Evolutionary conservation across 1,140 invertebrate species (phyloP).

Genomic region (Copidosoma floridanum): DNA sequence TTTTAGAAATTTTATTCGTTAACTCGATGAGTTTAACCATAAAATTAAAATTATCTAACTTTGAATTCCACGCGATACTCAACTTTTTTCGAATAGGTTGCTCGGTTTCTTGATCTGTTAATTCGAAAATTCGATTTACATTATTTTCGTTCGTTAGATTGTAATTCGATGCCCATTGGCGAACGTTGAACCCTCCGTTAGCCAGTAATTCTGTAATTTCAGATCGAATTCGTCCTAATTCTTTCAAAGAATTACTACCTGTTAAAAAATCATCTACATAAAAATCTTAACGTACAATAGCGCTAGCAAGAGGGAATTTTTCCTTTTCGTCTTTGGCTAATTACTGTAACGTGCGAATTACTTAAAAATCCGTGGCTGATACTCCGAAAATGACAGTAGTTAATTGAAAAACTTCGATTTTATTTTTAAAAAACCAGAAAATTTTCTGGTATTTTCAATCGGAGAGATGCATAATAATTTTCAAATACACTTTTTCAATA

Average conservation of each 20-base stretch:
- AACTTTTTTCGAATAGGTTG: background rate
- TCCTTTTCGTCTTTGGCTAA: background rate
- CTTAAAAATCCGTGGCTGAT: background rate
- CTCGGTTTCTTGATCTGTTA: background rate
- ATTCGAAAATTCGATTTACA: background rate
- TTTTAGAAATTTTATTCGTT: too few species aligned
- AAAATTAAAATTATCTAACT: too few species aligned
- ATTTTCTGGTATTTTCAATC: conserved; percentile 1
- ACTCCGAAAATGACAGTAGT: background rate
- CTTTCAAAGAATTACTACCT: background rate
- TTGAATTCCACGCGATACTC: too few species aligned
- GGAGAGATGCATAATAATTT: background rate
- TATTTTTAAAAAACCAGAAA: background rate
- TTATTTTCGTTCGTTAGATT: too few species aligned
- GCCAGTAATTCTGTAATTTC: too few species aligned
- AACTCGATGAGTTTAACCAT: too few species aligned
- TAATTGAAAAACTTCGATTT: background rate
- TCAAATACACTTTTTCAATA: conserved; percentile 11
- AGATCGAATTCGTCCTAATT: background rate
- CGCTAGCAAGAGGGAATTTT: background rate
- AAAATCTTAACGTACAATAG: background rate
- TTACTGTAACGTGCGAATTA: background rate
- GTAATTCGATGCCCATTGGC: too few species aligned
- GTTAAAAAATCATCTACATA: conserved; percentile 6
- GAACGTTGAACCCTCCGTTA: conserved; percentile 6